Evolutionary conservation across 2,113 vertebrate species (phyloP).

Genomic region (Trinectes maculatus): DNA sequence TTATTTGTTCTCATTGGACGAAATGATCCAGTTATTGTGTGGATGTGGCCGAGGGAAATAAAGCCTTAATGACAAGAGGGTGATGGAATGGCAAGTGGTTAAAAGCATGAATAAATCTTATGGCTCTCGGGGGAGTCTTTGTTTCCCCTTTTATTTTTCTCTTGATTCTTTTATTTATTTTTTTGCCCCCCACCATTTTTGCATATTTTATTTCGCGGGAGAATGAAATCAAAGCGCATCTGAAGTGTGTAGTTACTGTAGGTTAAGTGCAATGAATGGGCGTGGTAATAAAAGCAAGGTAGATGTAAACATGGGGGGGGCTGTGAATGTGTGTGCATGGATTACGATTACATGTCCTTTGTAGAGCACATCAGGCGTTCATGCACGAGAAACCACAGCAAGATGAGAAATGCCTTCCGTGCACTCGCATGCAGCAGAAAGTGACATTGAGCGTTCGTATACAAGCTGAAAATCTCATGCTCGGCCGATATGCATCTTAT

Average conservation of each 20-base stretch:
- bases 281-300: neutral
- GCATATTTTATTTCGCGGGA: constrained; percentile 45
- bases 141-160: constrained; percentile 32
- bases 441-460: constrained; percentile 59
- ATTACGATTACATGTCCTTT: constrained; percentile 66
- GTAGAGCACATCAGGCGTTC: constrained; percentile 64
- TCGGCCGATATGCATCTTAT: constrained; percentile 62
- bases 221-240: constrained; percentile 28
- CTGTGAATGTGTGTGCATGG: constrained; percentile 38
- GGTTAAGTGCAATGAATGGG: neutral
- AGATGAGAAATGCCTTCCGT: constrained; percentile 60
- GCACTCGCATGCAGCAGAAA: constrained; percentile 43
- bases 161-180: constrained; percentile 5
- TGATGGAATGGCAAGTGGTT: constrained; percentile 71
- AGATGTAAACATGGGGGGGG: constrained; percentile 6
- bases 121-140: constrained; percentile 56
- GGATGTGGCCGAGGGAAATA: constrained; percentile 56
- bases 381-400: constrained; percentile 49
- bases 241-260: constrained; percentile 13
- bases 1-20: constrained; percentile 54
- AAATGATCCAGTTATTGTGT: constrained; percentile 60
- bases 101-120: constrained; percentile 72
- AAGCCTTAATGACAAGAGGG: constrained; percentile 60
- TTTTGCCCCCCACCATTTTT: constrained; percentile 29
- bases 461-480: constrained; percentile 62